Evolutionary conservation across 2,113 vertebrate genomes (phyloP).

Genomic region (Phalacrocorax pelagicus): DNA sequence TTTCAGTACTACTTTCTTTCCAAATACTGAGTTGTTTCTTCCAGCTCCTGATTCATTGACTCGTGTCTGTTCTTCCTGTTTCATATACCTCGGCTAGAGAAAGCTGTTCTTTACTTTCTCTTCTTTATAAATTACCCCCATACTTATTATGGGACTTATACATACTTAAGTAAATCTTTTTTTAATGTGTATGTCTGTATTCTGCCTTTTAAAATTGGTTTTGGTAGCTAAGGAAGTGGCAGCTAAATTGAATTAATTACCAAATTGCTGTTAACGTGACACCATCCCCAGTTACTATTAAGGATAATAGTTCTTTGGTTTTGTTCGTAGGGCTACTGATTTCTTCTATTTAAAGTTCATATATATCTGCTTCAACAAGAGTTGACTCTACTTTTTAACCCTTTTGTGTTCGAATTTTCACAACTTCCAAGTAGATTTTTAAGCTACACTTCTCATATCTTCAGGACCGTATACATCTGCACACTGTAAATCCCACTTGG

Average conservation of each 20-base stretch:
- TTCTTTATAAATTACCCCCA: background rate
- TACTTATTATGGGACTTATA: background rate
- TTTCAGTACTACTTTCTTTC: background rate
- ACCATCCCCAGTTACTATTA: background rate
- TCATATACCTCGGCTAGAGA: background rate
- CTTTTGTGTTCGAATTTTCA: background rate
- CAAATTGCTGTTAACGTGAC: background rate
- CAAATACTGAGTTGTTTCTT: background rate
- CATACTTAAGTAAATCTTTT: background rate
- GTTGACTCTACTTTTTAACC: background rate
- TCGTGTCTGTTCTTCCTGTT: background rate
- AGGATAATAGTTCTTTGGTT: background rate
- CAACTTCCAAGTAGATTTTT: background rate
- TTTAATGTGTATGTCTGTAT: background rate
- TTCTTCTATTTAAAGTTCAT: background rate
- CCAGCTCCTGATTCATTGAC: background rate
- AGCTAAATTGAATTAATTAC: background rate
- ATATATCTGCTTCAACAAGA: background rate
- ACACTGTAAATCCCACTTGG: background rate
- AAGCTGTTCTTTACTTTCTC: background rate
- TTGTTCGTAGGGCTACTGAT: background rate
- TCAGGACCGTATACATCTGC: background rate
- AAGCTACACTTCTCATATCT: background rate
- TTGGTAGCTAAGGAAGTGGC: background rate
- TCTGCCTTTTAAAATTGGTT: background rate